Conservation (phyloP, 1,140 invertebrate genomes). For the Thereuonema tuberculata region DNA sequence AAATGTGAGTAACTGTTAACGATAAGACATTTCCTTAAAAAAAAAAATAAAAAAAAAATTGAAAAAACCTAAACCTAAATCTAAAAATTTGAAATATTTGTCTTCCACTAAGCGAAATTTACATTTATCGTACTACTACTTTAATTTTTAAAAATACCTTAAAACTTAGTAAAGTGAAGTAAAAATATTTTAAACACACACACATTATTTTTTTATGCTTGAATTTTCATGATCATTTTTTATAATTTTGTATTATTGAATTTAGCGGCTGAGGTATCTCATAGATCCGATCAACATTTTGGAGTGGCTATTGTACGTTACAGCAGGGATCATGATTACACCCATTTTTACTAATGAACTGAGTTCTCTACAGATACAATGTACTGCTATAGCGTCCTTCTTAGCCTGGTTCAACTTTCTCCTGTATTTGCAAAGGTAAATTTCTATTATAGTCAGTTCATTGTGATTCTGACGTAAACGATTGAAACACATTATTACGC, state of each 20-base stretch:
- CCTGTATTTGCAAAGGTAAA: slow-evolving; percentile 55
- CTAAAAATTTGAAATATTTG: too few relatives aligned
- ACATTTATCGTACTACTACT: too few relatives aligned
- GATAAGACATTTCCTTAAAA: too few relatives aligned
- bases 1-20: too few relatives aligned
- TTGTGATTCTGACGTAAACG: too few relatives aligned
- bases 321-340: slow-evolving; percentile 47
- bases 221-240: not conserved
- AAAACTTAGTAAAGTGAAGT: too few relatives aligned
- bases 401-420: slow-evolving; percentile 74
- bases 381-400: slow-evolving; percentile 62
- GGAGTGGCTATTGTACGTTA: slow-evolving; percentile 55
- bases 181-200: not conserved
- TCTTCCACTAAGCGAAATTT: too few relatives aligned
- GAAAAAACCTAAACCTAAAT: too few relatives aligned
- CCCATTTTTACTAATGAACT: slow-evolving; percentile 37
- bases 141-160: too few relatives aligned
- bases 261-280: slow-evolving; percentile 27
- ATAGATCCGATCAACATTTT: slow-evolving; percentile 32
- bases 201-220: not conserved
- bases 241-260: not conserved
- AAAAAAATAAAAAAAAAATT: too few relatives aligned
- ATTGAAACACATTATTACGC: too few relatives aligned
- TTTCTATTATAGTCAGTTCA: too few relatives aligned
- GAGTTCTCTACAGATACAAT: slow-evolving; percentile 42